A percentile compares a stretch with the other conserved stretches of the same genome.
These are phyloP conservation scores for Peromyscus leucopus DNA, from an alignment of 2,113 vertebrate species.

Conservation along the genomic window DNA sequence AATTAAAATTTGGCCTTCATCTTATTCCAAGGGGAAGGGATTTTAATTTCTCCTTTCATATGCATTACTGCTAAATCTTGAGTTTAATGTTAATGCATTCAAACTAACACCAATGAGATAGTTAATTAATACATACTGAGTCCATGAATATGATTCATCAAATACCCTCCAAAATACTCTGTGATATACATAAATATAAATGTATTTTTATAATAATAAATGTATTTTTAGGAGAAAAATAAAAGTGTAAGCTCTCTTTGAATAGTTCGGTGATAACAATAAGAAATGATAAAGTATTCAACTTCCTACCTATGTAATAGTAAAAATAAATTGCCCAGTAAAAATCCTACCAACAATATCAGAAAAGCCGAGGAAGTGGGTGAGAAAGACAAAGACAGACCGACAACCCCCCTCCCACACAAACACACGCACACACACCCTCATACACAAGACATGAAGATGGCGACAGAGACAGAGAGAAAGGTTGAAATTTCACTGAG, in stretches of 20 bases:
- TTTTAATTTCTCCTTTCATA: background rate
- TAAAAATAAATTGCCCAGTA: background rate
- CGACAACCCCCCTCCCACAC: fast-evolving
- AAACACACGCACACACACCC: too few species aligned
- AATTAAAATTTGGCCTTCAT: background rate
- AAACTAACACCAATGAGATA: background rate
- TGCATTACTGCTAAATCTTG: background rate
- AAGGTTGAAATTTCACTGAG: background rate
- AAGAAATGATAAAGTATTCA: background rate
- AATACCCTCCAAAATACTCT: background rate
- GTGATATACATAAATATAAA: background rate
- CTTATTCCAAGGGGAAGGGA: background rate
- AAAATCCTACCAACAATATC: background rate
- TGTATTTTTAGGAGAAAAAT: background rate
- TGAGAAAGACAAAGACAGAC: background rate
- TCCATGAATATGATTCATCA: background rate
- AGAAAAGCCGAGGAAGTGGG: background rate
- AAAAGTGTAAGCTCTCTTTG: background rate
- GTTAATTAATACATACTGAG: background rate
- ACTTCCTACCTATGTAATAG: background rate
- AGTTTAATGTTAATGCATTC: background rate
- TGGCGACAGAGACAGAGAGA: background rate
- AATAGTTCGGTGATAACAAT: background rate
- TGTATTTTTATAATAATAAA: background rate
- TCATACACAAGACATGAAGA: background rate